A percentile compares a stretch with the other conserved stretches of the same genome.
These are phyloP conservation scores for Phrynocephalus guinanensis DNA, from an alignment of 2,797 vertebrate genomes.

Conservation along the genomic window DNA sequence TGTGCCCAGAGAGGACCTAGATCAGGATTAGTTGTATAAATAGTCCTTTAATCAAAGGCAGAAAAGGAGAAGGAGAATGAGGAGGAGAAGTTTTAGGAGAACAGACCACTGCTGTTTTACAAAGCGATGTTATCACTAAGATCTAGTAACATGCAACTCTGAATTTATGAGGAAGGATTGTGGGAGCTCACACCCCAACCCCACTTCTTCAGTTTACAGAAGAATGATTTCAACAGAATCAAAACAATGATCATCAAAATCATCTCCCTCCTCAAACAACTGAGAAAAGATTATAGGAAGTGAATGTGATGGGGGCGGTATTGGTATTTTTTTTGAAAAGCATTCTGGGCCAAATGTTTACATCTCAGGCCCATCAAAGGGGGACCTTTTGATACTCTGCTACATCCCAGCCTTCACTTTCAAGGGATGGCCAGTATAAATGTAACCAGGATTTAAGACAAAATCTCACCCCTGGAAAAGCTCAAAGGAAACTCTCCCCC, in stretches of 20 bases:
- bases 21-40: slow-evolving; percentile 80
- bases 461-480: slow-evolving; percentile 15
- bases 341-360: slow-evolving; percentile 50
- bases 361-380: slow-evolving; percentile 46
- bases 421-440: not conserved
- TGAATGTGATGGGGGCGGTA: slow-evolving; percentile 3
- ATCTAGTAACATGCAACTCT: slow-evolving; percentile 53
- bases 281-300: slow-evolving; percentile 49
- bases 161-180: slow-evolving; percentile 42
- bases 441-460: slow-evolving; percentile 40
- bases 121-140: slow-evolving; percentile 73
- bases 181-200: not conserved
- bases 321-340: slow-evolving; percentile 18
- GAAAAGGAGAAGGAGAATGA: slow-evolving; percentile 63
- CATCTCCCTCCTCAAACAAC: slow-evolving; percentile 47
- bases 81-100: slow-evolving; percentile 74
- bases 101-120: slow-evolving; percentile 70
- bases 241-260: not conserved
- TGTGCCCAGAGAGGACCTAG: slow-evolving; percentile 65
- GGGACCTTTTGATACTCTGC: slow-evolving; percentile 55
- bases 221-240: slow-evolving; percentile 4
- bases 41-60: slow-evolving; percentile 80
- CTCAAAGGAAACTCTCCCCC: slow-evolving; percentile 59
- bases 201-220: slow-evolving; percentile 28
- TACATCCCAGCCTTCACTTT: slow-evolving; percentile 20